These are phyloP conservation scores for Sandelia bainsii DNA, from an alignment of 2,797 vertebrate species.

Conservation along the genomic window DNA sequence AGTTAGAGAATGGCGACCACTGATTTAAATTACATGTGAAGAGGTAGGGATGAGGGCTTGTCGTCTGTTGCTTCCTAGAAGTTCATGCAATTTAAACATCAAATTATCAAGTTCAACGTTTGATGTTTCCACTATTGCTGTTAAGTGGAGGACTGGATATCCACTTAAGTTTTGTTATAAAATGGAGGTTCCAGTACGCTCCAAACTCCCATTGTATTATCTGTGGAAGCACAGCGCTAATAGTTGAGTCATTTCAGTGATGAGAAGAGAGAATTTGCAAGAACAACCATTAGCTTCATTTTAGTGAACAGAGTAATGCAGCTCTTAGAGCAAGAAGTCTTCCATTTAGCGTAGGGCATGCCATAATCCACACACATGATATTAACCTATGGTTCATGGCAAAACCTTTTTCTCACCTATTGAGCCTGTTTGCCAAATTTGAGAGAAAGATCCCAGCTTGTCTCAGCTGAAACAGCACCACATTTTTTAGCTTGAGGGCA, in stretches of 20 bases:
- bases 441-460: slow-evolving; percentile 22
- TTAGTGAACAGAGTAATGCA: slow-evolving; percentile 58
- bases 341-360: slow-evolving; percentile 34
- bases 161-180: slow-evolving; percentile 70
- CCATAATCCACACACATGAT: slow-evolving; percentile 28
- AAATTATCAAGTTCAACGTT: slow-evolving; percentile 79
- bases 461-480: slow-evolving; percentile 23
- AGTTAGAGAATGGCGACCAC: slow-evolving; percentile 70
- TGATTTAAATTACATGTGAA: slow-evolving; percentile 79
- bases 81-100: slow-evolving; percentile 73
- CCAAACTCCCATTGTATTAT: slow-evolving; percentile 47
- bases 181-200: slow-evolving; percentile 57
- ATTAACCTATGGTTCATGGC: slow-evolving; percentile 24
- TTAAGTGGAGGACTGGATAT: slow-evolving; percentile 73
- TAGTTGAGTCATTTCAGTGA: slow-evolving; percentile 54
- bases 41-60: slow-evolving; percentile 68
- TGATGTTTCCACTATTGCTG: slow-evolving; percentile 71
- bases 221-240: slow-evolving; percentile 27
- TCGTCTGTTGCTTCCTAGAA: slow-evolving; percentile 62
- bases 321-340: slow-evolving; percentile 35
- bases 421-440: slow-evolving; percentile 12
- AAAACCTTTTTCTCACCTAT: slow-evolving; percentile 31
- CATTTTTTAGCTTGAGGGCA: slow-evolving; percentile 28
- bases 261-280: slow-evolving; percentile 49
- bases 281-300: slow-evolving; percentile 62